These are phyloP conservation scores for Naja naja DNA, from an alignment of 2,113 vertebrate genomes.

Conservation along the genomic window DNA sequence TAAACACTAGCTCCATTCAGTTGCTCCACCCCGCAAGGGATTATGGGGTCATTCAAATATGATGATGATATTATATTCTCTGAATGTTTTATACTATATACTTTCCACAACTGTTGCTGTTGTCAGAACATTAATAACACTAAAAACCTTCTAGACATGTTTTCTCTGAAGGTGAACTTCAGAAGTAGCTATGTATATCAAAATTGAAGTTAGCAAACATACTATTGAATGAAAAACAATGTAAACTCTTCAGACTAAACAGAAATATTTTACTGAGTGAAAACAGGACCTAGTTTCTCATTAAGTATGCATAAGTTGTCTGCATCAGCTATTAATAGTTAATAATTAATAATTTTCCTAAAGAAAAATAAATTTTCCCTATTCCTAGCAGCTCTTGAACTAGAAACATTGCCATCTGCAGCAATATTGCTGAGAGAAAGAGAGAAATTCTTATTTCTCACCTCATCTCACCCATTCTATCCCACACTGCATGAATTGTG, in stretches of 20 bases:
- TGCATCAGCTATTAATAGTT: neutral
- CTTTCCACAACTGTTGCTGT: neutral
- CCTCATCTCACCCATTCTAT: neutral
- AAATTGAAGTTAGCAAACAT: neutral
- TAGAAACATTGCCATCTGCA: neutral
- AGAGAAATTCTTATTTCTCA: neutral
- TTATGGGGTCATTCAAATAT: too few species aligned
- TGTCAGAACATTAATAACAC: neutral
- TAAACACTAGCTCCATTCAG: too few species aligned
- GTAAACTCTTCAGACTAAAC: neutral
- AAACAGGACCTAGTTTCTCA: neutral
- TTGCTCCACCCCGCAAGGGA: too few species aligned
- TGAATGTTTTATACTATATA: neutral
- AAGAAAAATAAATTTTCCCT: neutral
- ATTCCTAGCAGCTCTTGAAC: neutral
- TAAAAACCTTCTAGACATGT: neutral
- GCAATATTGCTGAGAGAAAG: neutral
- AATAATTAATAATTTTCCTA: too few species aligned
- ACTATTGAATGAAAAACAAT: neutral
- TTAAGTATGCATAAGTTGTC: neutral
- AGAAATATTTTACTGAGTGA: neutral
- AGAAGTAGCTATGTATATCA: neutral
- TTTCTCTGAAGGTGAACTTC: neutral
- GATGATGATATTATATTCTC: neutral
- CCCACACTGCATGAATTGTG: neutral